Base-by-base conservation (phyloP, 2,113 vertebrate genomes). In the Paraplagusia blochii region DNA sequence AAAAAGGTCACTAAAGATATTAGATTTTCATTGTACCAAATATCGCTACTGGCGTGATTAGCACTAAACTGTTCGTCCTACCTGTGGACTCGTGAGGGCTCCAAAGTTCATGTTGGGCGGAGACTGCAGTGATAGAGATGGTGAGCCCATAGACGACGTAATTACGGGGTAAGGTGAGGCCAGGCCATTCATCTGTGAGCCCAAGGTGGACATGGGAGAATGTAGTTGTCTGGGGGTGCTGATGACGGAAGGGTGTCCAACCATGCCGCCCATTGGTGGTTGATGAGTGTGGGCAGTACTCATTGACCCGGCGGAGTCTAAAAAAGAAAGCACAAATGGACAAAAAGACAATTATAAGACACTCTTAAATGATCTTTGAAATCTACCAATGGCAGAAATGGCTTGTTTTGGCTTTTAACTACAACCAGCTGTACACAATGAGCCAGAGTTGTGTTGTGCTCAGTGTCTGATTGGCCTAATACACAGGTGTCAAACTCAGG, bases 91-190 rank as follows among this genome's bases (percentile, higher is more conserved):
- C 72, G 53, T 54, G 67, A 92, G 81, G 0, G 73, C 46, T 76
- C 86, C 87, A 34, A 88, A 92, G 69, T 83, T 87, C 77, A 91
- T 83, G 57, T 66, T 85, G 38, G 88, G 88, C 2, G 87, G 89
- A 55, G 89, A 88, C 8, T 86, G 87, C 64, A 90, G 63, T 1
- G 90, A 88, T 55, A 86, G 8, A 8, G 88, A 81, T 1, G 90
- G 86, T 0, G 88, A 92, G 35, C 81, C 86, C 44, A 91, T 69
- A 6, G 91, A 90, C 1, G 90, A 88, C 11, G 90, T 88, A 63
- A 92, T 92, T 65, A 92, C 91, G 0, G 89, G 85, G 73, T 91
- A 92, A 8, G 91, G 89, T 0, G 90, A 92, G 13, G 88, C 80
- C 68, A 92, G 58, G 58, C 90, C 87, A 0, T 92, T 92, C 81